Evolutionary conservation across 2,888 invertebrate species (phyloP), one percentile per base, ranked within the genome.

Genomic region (Agapostemon virescens): DNA sequence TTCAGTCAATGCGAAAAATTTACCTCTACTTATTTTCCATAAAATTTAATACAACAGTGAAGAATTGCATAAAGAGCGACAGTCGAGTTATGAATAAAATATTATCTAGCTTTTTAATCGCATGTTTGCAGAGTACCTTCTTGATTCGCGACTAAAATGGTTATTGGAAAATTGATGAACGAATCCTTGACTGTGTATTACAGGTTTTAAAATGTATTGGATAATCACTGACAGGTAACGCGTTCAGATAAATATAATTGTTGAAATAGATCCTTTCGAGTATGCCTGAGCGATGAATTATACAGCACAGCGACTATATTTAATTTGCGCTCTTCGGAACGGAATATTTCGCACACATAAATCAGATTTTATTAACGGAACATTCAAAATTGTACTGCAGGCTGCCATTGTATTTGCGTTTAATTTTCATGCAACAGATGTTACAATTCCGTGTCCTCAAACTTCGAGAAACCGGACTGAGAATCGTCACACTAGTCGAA

Each of bases 371-470:
- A 55, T 23, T 55, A 23, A 23, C 52, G 52, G 23, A 23, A 5
- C 52, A 26, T 26, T 23, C 52, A 23, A 26, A 55, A 26, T 15
- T 15, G 26, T 23, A 13, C 52, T 55, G 23, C 26, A 55, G 23
- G 13, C 23, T 55, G n/a, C 52, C 15, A 23, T 26, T 55, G 26
- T 55, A 26, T 55, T 55, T 55, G 52, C 52, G 52, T 26, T 55
- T 55, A 26, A 23, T 55, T 55, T 55, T 55, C 52, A 55, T 55
- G 52, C 52, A 55, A 55, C 52, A 55, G 52, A 55, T 55, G 52
- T 26, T 55, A 1, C 52, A 55, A 55, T 26, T 55, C 52, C 52
- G 15, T 55, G 26, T 26, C 23, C 52, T 26, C 52, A 13, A 55
- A 55, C 52, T 55, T 55, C 23, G 45, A 7, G n/a, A 2, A 49